Evolutionary conservation across 2,888 invertebrate species (phyloP).

Genomic region (Cyrtodaria siliqua): DNA sequence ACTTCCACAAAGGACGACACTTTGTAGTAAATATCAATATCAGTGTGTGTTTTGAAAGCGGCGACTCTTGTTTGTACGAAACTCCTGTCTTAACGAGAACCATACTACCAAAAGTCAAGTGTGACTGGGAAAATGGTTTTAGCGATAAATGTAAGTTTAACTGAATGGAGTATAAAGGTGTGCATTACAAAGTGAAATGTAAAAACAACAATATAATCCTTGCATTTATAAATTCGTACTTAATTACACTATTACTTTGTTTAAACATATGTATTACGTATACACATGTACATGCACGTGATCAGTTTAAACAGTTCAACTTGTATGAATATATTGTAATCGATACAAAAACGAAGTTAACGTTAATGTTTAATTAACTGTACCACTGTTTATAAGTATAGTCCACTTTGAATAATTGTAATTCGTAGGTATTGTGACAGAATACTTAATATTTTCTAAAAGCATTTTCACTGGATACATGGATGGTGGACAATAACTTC

Average conservation of each 20-base stretch:
- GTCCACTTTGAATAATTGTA: too few species aligned
- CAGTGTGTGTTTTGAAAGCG: constrained; percentile 56
- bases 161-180: too few species aligned
- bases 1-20: constrained; percentile 37
- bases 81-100: constrained; percentile 32
- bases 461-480: constrained; percentile 23
- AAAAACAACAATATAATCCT: too few species aligned
- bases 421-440: too few species aligned
- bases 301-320: not conserved
- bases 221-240: too few species aligned
- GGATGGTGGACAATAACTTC: constrained; percentile 2
- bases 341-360: too few species aligned
- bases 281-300: too few species aligned
- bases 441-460: too few species aligned
- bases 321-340: not conserved
- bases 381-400: too few species aligned
- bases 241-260: not conserved
- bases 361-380: too few species aligned
- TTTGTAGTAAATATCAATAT: constrained; percentile 53
- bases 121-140: constrained; percentile 47
- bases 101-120: constrained; percentile 51
- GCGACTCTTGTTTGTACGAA: constrained; percentile 22
- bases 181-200: too few species aligned
- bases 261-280: not conserved
- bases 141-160: constrained; percentile 7